Evolutionary conservation across 2,888 invertebrate genomes (phyloP).

Genomic region (Capitulum mitella): DNA sequence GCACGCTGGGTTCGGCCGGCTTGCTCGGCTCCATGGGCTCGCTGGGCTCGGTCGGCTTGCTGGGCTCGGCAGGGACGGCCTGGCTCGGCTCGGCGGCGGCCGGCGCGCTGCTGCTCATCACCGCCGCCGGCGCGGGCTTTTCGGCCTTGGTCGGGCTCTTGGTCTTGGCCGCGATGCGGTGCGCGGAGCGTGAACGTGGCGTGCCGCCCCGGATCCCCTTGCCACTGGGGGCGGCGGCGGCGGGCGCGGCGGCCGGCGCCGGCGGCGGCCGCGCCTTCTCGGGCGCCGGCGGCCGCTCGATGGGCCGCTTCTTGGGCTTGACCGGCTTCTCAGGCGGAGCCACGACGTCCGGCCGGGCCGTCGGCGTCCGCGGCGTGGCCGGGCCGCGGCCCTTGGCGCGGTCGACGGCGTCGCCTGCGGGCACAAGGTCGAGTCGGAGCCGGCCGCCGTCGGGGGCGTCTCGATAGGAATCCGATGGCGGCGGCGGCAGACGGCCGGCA

Average conservation of each 20-base stretch:
- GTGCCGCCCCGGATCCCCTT: slow-evolving; percentile 34
- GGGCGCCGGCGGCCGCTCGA: background rate
- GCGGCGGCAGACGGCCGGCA: too few relatives aligned
- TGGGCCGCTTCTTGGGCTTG: background rate
- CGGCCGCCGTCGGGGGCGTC: background rate
- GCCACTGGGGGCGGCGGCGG: slow-evolving; percentile 26
- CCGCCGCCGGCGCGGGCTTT: background rate
- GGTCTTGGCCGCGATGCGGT: slow-evolving; percentile 33
- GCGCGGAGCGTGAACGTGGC: slow-evolving; percentile 35
- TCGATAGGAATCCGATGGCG: too few relatives aligned
- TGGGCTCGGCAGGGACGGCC: too few relatives aligned
- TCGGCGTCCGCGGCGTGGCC: slow-evolving; percentile 11
- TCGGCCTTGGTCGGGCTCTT: slow-evolving; percentile 36
- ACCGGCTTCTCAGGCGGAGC: background rate
- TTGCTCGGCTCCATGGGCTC: too few relatives aligned
- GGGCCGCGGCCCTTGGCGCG: slow-evolving; percentile 7
- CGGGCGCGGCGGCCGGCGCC: background rate
- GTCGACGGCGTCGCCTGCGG: background rate
- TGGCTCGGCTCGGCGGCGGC: background rate
- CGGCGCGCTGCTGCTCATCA: slow-evolving; percentile 6
- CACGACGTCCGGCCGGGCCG: background rate
- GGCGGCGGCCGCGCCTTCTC: background rate
- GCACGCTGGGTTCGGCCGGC: background rate
- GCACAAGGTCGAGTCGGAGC: background rate
- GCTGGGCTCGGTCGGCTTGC: too few relatives aligned